Evolutionary conservation across 2,797 vertebrate genomes (phyloP).

Genomic region (Anguilla marmorata): DNA sequence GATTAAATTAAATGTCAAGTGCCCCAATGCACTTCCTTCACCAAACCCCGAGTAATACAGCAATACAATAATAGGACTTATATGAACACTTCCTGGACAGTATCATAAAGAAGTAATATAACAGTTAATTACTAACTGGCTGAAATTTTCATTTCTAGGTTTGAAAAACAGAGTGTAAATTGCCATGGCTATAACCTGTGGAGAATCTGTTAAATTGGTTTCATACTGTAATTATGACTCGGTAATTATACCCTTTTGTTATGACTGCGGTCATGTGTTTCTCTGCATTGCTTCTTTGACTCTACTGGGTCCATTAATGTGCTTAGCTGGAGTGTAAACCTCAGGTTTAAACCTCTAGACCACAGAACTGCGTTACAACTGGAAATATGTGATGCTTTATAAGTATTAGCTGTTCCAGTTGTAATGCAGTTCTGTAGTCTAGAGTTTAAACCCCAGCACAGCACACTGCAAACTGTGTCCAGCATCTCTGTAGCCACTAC

Average conservation of each 20-base stretch:
- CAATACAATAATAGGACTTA: too few species aligned
- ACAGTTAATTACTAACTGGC: not conserved
- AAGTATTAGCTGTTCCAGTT: too few species aligned
- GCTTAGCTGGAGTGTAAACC: not conserved
- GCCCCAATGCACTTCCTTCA: not conserved
- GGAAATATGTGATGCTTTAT: too few species aligned
- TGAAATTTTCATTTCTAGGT: not conserved
- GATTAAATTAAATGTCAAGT: slow-evolving; percentile 5
- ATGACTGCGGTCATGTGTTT: not conserved
- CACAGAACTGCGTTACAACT: too few species aligned
- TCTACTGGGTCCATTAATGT: not conserved
- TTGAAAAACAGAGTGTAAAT: not conserved
- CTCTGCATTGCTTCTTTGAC: not conserved
- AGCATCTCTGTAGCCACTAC: not conserved
- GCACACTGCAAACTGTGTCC: not conserved
- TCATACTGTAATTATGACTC: too few species aligned
- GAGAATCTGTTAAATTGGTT: too few species aligned
- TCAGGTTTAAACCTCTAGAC: not conserved
- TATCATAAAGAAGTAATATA: too few species aligned
- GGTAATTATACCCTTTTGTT: not conserved
- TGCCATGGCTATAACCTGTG: not conserved
- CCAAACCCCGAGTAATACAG: too few species aligned
- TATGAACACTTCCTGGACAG: too few species aligned
- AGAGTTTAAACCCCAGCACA: not conserved
- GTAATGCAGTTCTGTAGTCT: not conserved